phyloP scores from a whole-genome alignment of 2,113 vertebrate genomes.

The Tamias sibiricus region DNA sequence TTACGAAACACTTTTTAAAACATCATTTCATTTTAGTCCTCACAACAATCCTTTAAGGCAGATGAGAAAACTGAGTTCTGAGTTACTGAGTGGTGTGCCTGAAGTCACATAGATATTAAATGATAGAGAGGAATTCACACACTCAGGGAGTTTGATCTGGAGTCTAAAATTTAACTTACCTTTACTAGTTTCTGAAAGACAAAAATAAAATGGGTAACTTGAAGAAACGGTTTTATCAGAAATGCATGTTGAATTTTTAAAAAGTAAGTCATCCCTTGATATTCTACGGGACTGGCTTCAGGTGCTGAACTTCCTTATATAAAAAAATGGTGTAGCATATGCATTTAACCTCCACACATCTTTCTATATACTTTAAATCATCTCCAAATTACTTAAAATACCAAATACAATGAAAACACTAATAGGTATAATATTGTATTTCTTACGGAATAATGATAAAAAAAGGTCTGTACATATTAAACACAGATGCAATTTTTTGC shows the following conservation, averaged over 20 bases:
- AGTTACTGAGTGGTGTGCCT: not conserved
- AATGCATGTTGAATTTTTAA: not conserved
- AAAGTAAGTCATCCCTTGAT: not conserved
- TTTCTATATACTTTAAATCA: not conserved
- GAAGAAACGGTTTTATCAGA: not conserved
- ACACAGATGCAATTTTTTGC: not conserved
- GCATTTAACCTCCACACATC: not conserved
- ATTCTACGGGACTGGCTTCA: not conserved
- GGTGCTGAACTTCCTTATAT: not conserved
- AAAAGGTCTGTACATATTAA: not conserved
- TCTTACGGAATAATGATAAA: not conserved
- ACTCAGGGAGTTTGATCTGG: not conserved
- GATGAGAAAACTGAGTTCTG: conserved; percentile 12
- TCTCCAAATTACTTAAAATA: not conserved
- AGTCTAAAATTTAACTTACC: not conserved
- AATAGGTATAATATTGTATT: not conserved
- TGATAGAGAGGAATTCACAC: not conserved
- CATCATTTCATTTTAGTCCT: conserved; percentile 41
- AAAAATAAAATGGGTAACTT: not conserved
- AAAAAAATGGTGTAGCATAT: not conserved
- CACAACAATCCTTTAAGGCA: not conserved
- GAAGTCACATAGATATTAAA: not conserved
- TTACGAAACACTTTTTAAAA: conserved; percentile 40
- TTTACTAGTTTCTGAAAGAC: not conserved
- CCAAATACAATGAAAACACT: not conserved